Evolutionary conservation across 23 tunicate genomes (phyloP), one percentile per base, ranked within the genome.

Genomic region (Botrylloides violaceus): DNA sequence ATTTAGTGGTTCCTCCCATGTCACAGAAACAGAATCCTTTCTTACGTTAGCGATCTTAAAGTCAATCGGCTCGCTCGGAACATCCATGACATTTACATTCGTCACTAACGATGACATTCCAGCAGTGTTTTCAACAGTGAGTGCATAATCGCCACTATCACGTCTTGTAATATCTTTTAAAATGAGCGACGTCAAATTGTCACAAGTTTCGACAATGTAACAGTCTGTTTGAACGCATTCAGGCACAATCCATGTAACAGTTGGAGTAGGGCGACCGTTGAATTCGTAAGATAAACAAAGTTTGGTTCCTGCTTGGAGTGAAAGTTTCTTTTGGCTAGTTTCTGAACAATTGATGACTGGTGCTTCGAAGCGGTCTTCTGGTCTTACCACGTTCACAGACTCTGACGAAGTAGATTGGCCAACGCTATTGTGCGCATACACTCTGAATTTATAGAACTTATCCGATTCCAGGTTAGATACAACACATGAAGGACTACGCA

Each of bases 1-100:
- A 35, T 66, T 83, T 65, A 75, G 80, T 1, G 98, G 94, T 28
- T 82, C 78, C 61, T 81, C 71, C 98, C 98, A 93, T 24, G 94
- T 35, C 12, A 93, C 72, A 15, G 83, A 74, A 5, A 90, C 87
- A 5, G 85, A 70, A 37, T 58, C 76, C 66, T 70, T 77, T 6
- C 88, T 70, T 36, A 73, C 96, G 24, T 70, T 79, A 23, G 88
- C 68, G 2, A 93, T 65, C 3, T 30, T 66, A n/a, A 86, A 68
- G 38, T 81, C 79, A 35, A 22, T 70, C 27, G 98, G 98, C 2
- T 77, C 71, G 7, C 84, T 84, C 2, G 98, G 98, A 29, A 77
- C 50, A 55, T 85, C 98, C 50, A 93, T 72, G 12, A 93, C 98
- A 36, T 77, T 86, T 4, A 93, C 93, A 27, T 32, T 61, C 2